These are phyloP conservation scores for Formica selysi DNA, from an alignment of 1,140 invertebrate genomes.

Conservation along the genomic window DNA sequence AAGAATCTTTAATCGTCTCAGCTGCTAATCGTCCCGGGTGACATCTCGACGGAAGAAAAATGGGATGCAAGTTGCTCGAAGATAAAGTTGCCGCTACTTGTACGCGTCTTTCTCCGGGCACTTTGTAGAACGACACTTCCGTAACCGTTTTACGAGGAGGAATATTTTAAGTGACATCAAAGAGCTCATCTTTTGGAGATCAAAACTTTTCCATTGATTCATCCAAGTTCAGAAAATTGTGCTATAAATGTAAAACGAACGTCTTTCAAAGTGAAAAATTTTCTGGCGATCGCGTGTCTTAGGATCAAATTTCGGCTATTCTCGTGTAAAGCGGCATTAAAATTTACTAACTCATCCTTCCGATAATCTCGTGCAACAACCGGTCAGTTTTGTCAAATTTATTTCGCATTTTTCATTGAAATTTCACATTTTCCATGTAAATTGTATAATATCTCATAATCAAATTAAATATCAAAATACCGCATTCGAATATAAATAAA, in stretches of 20 bases:
- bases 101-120: slow-evolving; percentile 14
- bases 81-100: slow-evolving; percentile 56
- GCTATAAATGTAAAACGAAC: slow-evolving; percentile 38
- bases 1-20: slow-evolving; percentile 40
- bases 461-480: slow-evolving; percentile 56
- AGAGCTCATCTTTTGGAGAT: background rate
- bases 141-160: slow-evolving; percentile 50
- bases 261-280: slow-evolving; percentile 18
- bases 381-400: background rate
- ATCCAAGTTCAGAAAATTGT: slow-evolving; percentile 30
- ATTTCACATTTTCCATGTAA: slow-evolving; percentile 27
- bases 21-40: slow-evolving; percentile 30
- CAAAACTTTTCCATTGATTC: slow-evolving; percentile 46
- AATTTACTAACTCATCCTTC: background rate
- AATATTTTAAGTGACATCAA: slow-evolving; percentile 61
- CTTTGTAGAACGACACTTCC: slow-evolving; percentile 50
- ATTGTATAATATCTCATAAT: slow-evolving; percentile 23
- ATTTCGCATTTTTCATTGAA: slow-evolving; percentile 20
- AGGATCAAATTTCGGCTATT: background rate
- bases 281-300: background rate
- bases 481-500: slow-evolving; percentile 52
- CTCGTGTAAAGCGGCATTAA: too few species aligned
- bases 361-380: background rate
- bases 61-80: slow-evolving; percentile 32
- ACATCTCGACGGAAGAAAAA: slow-evolving; percentile 45